Percentiles rank a stretch among this genome's conserved stretches.
phyloP scores from a whole-genome alignment of 2,888 invertebrate species.

The Drosophila macrothrix region DNA sequence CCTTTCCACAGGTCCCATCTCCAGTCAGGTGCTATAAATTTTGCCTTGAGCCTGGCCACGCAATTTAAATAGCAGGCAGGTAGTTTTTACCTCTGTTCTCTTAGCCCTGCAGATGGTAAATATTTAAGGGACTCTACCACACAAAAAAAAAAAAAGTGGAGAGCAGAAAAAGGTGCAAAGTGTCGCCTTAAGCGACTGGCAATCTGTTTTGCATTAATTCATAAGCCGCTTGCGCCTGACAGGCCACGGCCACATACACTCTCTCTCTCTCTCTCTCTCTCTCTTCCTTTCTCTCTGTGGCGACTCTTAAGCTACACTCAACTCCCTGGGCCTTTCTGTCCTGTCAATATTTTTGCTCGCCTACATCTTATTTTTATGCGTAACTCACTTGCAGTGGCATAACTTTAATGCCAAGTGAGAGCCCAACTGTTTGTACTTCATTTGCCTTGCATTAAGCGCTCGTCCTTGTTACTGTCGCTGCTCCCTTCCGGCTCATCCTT shows the following conservation, averaged over 20 bases:
- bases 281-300: not conserved
- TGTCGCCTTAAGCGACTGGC: conserved; percentile 74
- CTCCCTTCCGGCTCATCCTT: conserved; percentile 56
- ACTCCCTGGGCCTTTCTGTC: conserved; percentile 39
- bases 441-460: conserved; percentile 75
- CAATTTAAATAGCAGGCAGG: conserved; percentile 60
- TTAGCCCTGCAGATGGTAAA: conserved; percentile 65
- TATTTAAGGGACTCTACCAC: conserved; percentile 61
- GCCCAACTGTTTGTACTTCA: conserved; percentile 71
- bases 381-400: conserved; percentile 73
- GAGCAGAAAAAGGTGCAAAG: conserved; percentile 67
- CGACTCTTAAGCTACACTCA: conserved; percentile 19
- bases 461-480: conserved; percentile 47
- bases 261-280: not conserved
- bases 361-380: conserved; percentile 60
- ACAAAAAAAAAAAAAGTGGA: conserved; percentile 7
- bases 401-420: conserved; percentile 67
- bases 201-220: conserved; percentile 81
- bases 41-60: conserved; percentile 50
- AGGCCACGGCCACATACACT: conserved; percentile 38
- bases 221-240: conserved; percentile 76
- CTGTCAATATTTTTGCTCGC: conserved; percentile 70
- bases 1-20: conserved; percentile 20
- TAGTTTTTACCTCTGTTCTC: conserved; percentile 46
- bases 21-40: conserved; percentile 63